These are phyloP conservation scores for Papilio elwesi DNA, from an alignment of 2,888 invertebrate species.

Conservation along the genomic window DNA sequence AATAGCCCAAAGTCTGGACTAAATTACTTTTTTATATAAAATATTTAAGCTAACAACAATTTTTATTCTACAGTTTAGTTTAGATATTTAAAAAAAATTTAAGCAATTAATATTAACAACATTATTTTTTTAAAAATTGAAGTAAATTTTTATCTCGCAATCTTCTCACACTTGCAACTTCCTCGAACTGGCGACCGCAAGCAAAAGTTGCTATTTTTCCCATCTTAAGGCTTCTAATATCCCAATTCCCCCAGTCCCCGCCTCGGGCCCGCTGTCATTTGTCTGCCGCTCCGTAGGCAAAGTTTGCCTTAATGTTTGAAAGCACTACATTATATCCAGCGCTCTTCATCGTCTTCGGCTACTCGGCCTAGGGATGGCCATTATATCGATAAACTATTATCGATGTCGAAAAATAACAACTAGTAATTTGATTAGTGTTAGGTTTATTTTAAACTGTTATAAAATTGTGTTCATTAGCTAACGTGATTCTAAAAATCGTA, in stretches of 20 bases:
- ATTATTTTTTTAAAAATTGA: background rate
- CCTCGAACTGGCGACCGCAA: conserved; percentile 62
- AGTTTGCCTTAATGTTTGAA: conserved; percentile 81
- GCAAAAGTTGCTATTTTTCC: conserved; percentile 82
- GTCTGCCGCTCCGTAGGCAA: conserved; percentile 78
- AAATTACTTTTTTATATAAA: no score
- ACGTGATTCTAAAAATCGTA: no score
- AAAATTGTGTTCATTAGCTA: no score
- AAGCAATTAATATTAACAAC: background rate
- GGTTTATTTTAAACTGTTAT: no score
- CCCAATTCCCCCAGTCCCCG: conserved; percentile 69
- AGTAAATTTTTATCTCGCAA: conserved; percentile 23
- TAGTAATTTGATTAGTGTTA: no score
- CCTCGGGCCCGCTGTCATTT: conserved; percentile 80
- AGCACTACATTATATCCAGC: conserved; percentile 80
- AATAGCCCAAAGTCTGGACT: no score
- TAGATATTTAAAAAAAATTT: no score
- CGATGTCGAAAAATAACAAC: background rate
- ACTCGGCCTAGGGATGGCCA: conserved; percentile 49
- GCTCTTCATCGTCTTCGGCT: conserved; percentile 71
- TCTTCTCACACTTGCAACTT: conserved; percentile 43
- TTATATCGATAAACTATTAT: conserved; percentile 47
- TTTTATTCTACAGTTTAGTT: no score
- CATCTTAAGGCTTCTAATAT: conserved; percentile 82
- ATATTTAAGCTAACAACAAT: no score